phyloP scores from a whole-genome alignment of 1,140 invertebrate species.

The Drosophila bocki region DNA sequence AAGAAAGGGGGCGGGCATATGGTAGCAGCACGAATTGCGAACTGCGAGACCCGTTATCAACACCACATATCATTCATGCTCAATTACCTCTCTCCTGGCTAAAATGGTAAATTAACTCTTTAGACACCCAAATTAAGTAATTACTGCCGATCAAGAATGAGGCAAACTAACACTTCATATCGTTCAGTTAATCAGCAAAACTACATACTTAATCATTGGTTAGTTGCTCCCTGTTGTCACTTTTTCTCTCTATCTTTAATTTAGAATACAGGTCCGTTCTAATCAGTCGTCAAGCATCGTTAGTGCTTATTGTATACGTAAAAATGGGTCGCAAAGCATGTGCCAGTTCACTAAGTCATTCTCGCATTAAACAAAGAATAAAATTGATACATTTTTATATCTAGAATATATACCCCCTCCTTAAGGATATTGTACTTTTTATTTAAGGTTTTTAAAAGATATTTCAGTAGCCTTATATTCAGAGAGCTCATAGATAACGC shows the following conservation, averaged over 20 bases:
- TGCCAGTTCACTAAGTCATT: constrained; percentile 1
- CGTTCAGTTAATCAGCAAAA: constrained; percentile 9
- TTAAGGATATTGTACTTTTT: no score
- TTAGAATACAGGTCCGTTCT: background rate
- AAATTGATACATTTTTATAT: constrained; percentile 3
- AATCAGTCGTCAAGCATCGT: constrained; percentile 26
- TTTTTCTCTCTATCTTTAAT: background rate
- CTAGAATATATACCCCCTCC: no score
- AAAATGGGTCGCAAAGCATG: constrained; percentile 8
- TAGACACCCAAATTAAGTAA: constrained; percentile 39
- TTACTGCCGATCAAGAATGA: constrained; percentile 20
- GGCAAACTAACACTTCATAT: constrained; percentile 32
- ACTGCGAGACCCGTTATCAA: constrained; percentile 46
- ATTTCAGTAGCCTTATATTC: background rate
- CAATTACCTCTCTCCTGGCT: constrained; percentile 54
- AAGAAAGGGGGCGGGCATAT: constrained; percentile 4
- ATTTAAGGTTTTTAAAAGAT: no score
- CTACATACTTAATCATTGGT: background rate
- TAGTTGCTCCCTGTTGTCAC: constrained; percentile 1
- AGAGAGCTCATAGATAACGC: background rate
- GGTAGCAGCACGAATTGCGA: constrained; percentile 30
- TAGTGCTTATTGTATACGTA: background rate
- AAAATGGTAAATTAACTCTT: constrained; percentile 36
- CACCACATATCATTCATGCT: constrained; percentile 51
- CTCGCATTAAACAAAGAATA: background rate